Conservation (phyloP, 2,797 vertebrate species). For the Parotocinclus haroldoi region DNA sequence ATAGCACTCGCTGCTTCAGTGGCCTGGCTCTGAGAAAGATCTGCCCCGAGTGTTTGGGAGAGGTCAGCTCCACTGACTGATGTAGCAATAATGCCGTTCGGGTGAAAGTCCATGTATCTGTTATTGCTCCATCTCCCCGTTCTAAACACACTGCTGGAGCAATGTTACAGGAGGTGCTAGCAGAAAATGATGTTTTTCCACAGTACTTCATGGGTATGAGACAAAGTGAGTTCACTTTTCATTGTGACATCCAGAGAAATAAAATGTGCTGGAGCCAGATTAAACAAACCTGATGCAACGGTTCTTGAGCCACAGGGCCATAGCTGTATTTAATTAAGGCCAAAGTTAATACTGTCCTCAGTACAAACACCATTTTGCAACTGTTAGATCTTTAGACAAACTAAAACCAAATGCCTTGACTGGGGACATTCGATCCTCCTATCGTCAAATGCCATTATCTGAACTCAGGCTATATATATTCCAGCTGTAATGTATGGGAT, state of each 20-base stretch:
- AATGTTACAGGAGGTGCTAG: neutral
- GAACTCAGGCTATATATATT: no score
- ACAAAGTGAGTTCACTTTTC: neutral
- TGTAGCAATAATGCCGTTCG: slow-evolving; percentile 17
- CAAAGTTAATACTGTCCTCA: neutral
- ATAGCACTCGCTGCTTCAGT: neutral
- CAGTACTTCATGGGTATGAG: neutral
- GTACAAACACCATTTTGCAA: no score
- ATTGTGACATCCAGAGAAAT: slow-evolving; percentile 4
- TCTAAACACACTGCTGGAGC: slow-evolving; percentile 7
- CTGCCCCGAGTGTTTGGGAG: slow-evolving; percentile 4
- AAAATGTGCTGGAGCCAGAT: neutral
- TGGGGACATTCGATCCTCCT: no score
- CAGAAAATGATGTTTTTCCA: neutral
- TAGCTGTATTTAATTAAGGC: slow-evolving; percentile 9
- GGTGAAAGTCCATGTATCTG: slow-evolving; percentile 1
- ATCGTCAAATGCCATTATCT: no score
- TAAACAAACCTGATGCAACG: slow-evolving; percentile 1
- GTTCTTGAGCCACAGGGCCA: neutral
- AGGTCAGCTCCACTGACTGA: slow-evolving; percentile 7
- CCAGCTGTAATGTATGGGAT: no score
- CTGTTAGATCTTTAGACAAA: no score
- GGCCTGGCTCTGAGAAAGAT: neutral
- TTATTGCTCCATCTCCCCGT: slow-evolving; percentile 24
- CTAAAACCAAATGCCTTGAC: no score